A percentile compares a stretch with the other conserved stretches of the same genome.
Evolutionary conservation across 2,888 invertebrate species (phyloP).

Genomic region (Mimas tiliae): DNA sequence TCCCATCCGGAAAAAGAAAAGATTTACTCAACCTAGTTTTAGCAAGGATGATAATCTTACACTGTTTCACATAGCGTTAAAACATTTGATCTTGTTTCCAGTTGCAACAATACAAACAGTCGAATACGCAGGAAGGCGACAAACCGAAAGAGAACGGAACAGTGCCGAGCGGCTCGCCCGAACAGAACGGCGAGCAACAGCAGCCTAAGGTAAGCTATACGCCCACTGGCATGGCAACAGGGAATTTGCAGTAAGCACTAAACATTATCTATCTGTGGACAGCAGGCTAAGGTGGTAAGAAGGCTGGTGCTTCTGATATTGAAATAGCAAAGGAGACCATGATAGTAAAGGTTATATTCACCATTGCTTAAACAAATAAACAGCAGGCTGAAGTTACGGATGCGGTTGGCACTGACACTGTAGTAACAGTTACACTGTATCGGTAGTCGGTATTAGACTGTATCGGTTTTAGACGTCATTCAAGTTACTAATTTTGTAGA

Average conservation of each 20-base stretch:
- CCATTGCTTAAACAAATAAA: not conserved
- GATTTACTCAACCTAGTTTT: too few relatives aligned
- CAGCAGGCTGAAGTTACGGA: not conserved
- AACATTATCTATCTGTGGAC: too few relatives aligned
- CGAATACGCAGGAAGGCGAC: slow-evolving; percentile 85
- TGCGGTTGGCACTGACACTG: not conserved
- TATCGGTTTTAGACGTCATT: too few relatives aligned
- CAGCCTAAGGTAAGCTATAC: slow-evolving; percentile 77
- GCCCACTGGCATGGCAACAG: not conserved
- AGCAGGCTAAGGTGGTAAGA: too few relatives aligned
- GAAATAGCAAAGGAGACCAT: too few relatives aligned
- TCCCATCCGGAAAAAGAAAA: too few relatives aligned
- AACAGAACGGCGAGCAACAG: slow-evolving; percentile 82
- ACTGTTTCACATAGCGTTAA: too few relatives aligned
- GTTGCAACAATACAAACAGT: slow-evolving; percentile 93
- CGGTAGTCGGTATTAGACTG: too few relatives aligned
- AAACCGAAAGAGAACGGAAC: slow-evolving; percentile 94
- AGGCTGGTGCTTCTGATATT: too few relatives aligned
- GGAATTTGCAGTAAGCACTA: not conserved
- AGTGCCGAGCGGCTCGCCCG: slow-evolving; percentile 84
- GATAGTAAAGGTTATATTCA: not conserved
- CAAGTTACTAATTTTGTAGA: too few relatives aligned
- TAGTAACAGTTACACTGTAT: too few relatives aligned
- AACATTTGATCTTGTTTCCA: slow-evolving; percentile 51
- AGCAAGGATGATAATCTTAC: too few relatives aligned